Base-by-base conservation (phyloP, 2,113 vertebrate genomes). In the Meriones unguiculatus region DNA sequence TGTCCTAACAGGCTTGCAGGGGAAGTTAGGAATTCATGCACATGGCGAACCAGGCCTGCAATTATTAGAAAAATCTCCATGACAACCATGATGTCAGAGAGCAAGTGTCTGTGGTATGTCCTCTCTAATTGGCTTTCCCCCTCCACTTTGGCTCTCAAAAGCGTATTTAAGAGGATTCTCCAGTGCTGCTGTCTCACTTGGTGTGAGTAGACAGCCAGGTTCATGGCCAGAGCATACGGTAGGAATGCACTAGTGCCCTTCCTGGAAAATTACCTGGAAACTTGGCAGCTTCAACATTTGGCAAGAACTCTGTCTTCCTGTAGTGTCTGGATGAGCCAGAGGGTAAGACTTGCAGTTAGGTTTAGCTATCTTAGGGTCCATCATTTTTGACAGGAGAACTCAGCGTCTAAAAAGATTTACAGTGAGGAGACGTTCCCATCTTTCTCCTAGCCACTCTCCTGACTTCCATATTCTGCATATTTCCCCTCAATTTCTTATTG, bases 31-130 rank as follows among this genome's bases (percentile, higher is more conserved):
- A 91, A 25, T 4, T 50, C n/a, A 50, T 6, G 41, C 64, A 72
- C 5, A 13, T 17, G 62, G 52, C 22, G 30, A 70, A 86, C 2
- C 0, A 25, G 65, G 50, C 18, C 22, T 15, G 38, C 70, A 76
- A 65, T 80, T 57, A 92, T 38, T 41, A 81, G 38, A 24, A 90
- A 91, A 41, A 84, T 76, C 50, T 78, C 77, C 78, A 64, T 91
- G 90, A 24, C 59, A 91, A 93, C 77, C 59, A 5, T 1, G 35
- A n/a, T 87, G 10, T 18, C 28, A 32, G 38, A 92, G 50, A 14
- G 24, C 14, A 25, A 52, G 14, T 15, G 4, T 25, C 38, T 78
- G 28, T 46, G 15, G 20, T n/a, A 2, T 6, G 41, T 64, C 52
- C 10, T 15, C 8, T 28, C 20, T 82, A 67, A 41, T 54, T 85